These are phyloP conservation scores for Crax fasciolata DNA, from an alignment of 2,797 vertebrate species.

Conservation along the genomic window DNA sequence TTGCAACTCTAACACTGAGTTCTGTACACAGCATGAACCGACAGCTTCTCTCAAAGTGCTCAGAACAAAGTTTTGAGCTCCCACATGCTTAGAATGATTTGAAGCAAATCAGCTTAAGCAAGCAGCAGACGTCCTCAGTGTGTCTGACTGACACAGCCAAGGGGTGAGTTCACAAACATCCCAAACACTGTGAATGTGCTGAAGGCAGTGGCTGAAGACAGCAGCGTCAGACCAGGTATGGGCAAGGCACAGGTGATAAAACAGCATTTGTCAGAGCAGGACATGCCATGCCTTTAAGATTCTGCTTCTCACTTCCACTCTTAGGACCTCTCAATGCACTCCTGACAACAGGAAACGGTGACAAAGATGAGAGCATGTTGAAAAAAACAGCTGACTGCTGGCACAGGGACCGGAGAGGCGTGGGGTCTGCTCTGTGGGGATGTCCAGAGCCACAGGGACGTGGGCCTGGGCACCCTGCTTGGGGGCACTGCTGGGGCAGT, in stretches of 20 bases:
- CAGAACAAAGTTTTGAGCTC: not conserved
- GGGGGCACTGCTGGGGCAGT: not conserved
- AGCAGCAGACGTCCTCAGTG: fast-evolving
- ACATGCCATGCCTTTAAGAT: fast-evolving
- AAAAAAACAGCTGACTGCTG: not conserved
- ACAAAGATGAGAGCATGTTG: not conserved
- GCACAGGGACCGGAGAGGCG: not conserved
- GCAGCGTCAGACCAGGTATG: not conserved
- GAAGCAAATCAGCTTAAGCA: not conserved
- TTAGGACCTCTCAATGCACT: not conserved
- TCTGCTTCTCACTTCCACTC: not conserved
- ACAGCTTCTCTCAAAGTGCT: not conserved
- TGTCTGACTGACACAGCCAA: not conserved
- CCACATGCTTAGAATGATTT: not conserved
- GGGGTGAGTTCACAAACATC: not conserved
- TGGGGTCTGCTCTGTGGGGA: not conserved
- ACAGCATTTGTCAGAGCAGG: not conserved
- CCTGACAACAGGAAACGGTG: not conserved
- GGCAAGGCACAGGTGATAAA: not conserved
- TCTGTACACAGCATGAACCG: not conserved
- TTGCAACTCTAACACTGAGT: not conserved
- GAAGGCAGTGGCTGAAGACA: not conserved
- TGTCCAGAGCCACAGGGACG: not conserved
- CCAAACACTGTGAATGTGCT: not conserved
- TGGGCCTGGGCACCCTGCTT: not conserved